These are phyloP conservation scores for Hippocampus guttulatus DNA, from an alignment of 2,113 vertebrate genomes.

Conservation along the genomic window DNA sequence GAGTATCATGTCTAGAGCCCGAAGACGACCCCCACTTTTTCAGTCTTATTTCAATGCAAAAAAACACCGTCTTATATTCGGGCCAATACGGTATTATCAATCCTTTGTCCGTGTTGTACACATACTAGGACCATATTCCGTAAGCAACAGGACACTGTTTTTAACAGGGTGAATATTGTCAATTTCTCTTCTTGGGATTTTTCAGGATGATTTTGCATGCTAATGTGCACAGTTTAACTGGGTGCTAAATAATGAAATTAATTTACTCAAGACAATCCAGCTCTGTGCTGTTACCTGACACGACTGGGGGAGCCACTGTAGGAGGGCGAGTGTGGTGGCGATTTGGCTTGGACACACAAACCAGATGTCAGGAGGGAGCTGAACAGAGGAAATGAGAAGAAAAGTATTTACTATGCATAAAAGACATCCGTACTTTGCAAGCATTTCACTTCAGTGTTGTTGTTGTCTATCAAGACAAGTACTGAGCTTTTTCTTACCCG, in stretches of 20 bases:
- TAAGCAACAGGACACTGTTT: too few relatives aligned
- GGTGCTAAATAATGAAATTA: neutral
- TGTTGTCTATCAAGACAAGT: neutral
- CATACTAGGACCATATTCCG: too few relatives aligned
- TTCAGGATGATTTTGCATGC: neutral
- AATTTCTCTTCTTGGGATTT: neutral
- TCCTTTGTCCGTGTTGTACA: too few relatives aligned
- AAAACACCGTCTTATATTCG: too few relatives aligned
- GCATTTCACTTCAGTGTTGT: neutral
- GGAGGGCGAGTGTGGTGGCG: slow-evolving; percentile 82
- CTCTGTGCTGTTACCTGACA: slow-evolving; percentile 71
- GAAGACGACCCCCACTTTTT: too few relatives aligned
- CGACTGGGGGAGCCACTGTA: slow-evolving; percentile 83
- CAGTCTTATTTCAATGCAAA: too few relatives aligned
- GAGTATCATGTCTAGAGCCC: too few relatives aligned
- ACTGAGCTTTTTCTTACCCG: slow-evolving; percentile 72
- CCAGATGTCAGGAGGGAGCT: slow-evolving; percentile 87
- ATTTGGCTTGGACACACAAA: slow-evolving; percentile 81
- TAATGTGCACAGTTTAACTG: neutral
- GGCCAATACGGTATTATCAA: too few relatives aligned
- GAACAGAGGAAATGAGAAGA: slow-evolving; percentile 18
- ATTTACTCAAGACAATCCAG: neutral
- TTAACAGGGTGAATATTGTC: too few relatives aligned
- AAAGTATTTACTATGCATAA: neutral
- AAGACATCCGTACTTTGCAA: neutral